phyloP scores from a whole-genome alignment of 2,888 invertebrate species.

The Lochmaea crataegi region DNA sequence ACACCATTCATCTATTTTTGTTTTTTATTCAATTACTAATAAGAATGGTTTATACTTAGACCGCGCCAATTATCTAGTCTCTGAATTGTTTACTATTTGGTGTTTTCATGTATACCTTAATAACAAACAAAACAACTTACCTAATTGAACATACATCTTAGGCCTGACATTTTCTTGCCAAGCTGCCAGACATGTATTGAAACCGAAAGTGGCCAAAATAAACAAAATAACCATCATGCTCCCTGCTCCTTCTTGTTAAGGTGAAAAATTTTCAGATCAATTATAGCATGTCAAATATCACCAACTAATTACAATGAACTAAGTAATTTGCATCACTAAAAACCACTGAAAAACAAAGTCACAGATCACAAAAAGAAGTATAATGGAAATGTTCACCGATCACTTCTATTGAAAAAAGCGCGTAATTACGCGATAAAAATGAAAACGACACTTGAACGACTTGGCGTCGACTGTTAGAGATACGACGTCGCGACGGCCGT shows the following conservation, averaged over 20 bases:
- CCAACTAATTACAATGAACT: slow-evolving; percentile 46
- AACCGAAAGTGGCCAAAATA: slow-evolving; percentile 68
- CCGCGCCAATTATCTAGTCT: background rate
- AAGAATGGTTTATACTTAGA: too few species aligned
- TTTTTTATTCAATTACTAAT: too few species aligned
- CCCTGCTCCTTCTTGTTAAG: slow-evolving; percentile 19
- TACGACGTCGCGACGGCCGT: slow-evolving; percentile 68
- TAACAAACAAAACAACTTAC: slow-evolving; percentile 69
- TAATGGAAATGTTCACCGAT: slow-evolving; percentile 16
- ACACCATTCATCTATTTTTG: too few species aligned
- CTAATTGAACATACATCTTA: slow-evolving; percentile 92
- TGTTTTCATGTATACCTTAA: background rate
- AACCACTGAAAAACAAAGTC: slow-evolving; percentile 46
- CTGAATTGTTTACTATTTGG: background rate
- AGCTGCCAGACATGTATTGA: slow-evolving; percentile 69
- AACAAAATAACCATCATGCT: slow-evolving; percentile 56
- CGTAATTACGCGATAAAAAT: slow-evolving; percentile 28
- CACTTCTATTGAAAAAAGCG: slow-evolving; percentile 11
- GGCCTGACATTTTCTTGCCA: slow-evolving; percentile 94
- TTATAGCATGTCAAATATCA: slow-evolving; percentile 54
- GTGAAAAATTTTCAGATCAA: slow-evolving; percentile 32
- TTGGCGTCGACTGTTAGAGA: slow-evolving; percentile 70
- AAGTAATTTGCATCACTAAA: slow-evolving; percentile 55
- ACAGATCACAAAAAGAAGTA: slow-evolving; percentile 40
- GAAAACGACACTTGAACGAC: slow-evolving; percentile 60